A percentile compares a stretch with the other conserved stretches of the same genome.
Evolutionary conservation across 1,140 invertebrate genomes (phyloP).

Genomic region (Pectinophora gossypiella): DNA sequence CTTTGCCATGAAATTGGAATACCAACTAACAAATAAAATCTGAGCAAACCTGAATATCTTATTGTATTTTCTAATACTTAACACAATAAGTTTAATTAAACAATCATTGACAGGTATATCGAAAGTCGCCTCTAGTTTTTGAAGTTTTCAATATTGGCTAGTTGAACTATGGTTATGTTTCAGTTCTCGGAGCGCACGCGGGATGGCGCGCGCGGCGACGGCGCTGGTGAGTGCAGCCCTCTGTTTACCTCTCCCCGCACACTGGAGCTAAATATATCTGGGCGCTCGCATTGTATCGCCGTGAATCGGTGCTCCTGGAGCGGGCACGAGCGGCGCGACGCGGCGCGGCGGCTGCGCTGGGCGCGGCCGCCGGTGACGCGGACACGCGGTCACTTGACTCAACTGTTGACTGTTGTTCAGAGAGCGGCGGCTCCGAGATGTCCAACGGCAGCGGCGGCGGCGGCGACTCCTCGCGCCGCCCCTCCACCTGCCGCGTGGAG

Average conservation of each 20-base stretch:
- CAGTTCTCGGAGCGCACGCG: slow-evolving; percentile 56
- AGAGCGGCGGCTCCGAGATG: slow-evolving; percentile 58
- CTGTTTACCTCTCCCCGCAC: slow-evolving; percentile 6
- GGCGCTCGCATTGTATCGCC: slow-evolving; percentile 22
- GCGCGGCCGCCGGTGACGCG: slow-evolving; percentile 17
- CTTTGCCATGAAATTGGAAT: too few species aligned
- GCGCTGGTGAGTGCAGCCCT: slow-evolving; percentile 41
- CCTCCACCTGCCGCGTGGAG: slow-evolving; percentile 69
- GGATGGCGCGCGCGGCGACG: slow-evolving; percentile 46
- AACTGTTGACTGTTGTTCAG: slow-evolving; percentile 27
- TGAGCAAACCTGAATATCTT: too few species aligned
- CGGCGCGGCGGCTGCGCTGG: slow-evolving; percentile 25
- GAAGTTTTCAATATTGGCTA: too few species aligned
- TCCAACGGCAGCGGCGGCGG: slow-evolving; percentile 32
- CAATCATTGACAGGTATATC: too few species aligned
- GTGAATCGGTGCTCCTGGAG: background rate
- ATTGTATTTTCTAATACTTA: too few species aligned
- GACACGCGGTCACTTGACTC: background rate
- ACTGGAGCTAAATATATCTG: slow-evolving; percentile 32
- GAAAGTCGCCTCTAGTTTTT: too few species aligned
- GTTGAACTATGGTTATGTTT: too few species aligned
- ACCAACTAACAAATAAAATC: too few species aligned
- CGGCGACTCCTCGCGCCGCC: slow-evolving; percentile 28
- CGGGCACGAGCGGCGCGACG: background rate
- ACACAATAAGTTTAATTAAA: too few species aligned